Evolutionary conservation across 2,113 vertebrate species (phyloP).

Genomic region (Psittacara wagleri): DNA sequence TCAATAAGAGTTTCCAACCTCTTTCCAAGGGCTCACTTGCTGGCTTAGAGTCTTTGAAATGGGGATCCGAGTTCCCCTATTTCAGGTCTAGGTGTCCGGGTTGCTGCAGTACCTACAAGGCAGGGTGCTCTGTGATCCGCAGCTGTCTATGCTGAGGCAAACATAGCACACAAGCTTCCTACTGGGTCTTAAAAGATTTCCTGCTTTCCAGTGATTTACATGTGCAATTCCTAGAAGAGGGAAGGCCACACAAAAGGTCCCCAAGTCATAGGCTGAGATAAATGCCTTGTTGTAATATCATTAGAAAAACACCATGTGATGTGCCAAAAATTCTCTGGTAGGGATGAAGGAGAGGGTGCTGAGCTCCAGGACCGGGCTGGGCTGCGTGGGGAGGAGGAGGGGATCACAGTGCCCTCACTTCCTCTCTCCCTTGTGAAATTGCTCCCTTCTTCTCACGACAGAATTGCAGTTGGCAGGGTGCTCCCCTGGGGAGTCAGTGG

Average conservation of each 20-base stretch:
- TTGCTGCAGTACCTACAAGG: background rate
- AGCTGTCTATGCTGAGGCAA: background rate
- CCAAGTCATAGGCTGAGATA: background rate
- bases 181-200: background rate
- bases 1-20: background rate
- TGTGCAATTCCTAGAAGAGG: slow-evolving; percentile 18
- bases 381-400: fast-evolving
- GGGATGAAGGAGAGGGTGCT: background rate
- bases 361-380: background rate
- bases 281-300: background rate
- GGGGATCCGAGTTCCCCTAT: fast-evolving
- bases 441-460: fast-evolving
- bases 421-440: background rate
- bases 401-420: background rate
- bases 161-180: background rate
- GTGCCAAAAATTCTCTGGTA: background rate
- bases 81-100: background rate
- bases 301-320: background rate
- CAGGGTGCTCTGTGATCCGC: background rate
- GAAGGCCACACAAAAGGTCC: background rate
- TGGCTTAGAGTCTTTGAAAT: background rate
- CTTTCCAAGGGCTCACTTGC: background rate
- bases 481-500: background rate
- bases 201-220: slow-evolving; percentile 8
- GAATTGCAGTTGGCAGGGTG: background rate